Evolutionary conservation across 2,888 invertebrate genomes (phyloP), one percentile per base, ranked within the genome.

Genomic region (Linnaemya tessellans): DNA sequence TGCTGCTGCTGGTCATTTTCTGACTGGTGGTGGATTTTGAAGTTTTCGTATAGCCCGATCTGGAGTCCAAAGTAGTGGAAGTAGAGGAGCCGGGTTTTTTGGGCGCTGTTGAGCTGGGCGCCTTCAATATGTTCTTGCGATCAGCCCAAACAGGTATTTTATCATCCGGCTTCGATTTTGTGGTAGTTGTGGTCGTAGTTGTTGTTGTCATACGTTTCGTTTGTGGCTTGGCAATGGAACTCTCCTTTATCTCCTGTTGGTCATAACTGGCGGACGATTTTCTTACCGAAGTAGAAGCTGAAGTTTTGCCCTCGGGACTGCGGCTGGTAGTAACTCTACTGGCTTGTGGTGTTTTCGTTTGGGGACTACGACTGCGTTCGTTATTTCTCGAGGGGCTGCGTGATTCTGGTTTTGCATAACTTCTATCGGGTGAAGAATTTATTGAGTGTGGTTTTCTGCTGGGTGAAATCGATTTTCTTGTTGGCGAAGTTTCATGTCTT

Each of bases 1-100:
- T 81, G 0, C 94, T 94, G 0, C 94, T 94, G 25, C 71, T 86
- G 54, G 67, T 77, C 54, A 64, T 65, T 77, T 91, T 92, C 22
- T 89, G 92, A 80, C 90, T 92, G 8, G 70, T 81, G 18, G 35
- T 65, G 3, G 84, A 87, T 71, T 90, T 91, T 13, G 80, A 60
- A 7, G 83, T 84, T 49, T 80, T 87, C 9, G 65, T 84, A 18
- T 78, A 73, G 58, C 80, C 86, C 30, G 84, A 35, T 62, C 80
- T 81, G 13, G 83, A 84, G 18, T 87, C 88, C 7, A 62, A 65
- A 22, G 67, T 78, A 22, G 67, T 78, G n/a, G 67, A 77, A 10
- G 86, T 77, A 5, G 30, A 41, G 15, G 87, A 73, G 0, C 80
- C 78, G 54, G 89, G 87, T 15, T 78, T 84, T 62, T 74, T 87